Conservation (phyloP, 2,113 vertebrate genomes). For the Toxostoma redivivum region DNA sequence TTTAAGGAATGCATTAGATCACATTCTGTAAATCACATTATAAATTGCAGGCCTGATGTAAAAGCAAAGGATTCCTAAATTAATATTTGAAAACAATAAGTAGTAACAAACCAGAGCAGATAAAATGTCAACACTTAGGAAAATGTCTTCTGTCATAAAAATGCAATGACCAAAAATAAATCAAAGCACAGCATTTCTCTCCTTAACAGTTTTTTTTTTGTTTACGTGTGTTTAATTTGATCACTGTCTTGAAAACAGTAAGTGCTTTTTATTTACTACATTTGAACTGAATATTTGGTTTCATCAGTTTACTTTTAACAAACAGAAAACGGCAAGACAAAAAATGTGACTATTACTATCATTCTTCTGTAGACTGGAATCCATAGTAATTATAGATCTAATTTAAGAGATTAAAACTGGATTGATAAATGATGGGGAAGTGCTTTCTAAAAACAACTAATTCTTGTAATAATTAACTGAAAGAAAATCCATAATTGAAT, state of each 20-base stretch:
- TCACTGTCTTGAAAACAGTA: neutral
- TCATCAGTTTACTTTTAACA: neutral
- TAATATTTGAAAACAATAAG: neutral
- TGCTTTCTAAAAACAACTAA: slow-evolving; percentile 1
- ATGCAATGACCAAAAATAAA: neutral
- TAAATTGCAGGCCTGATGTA: neutral
- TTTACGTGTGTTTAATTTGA: neutral
- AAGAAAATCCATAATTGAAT: slow-evolving; percentile 23
- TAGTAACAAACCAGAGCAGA: neutral
- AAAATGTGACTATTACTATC: neutral
- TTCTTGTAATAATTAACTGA: neutral
- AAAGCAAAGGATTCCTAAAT: neutral
- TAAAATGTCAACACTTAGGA: neutral
- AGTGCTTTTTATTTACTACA: neutral
- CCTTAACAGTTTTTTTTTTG: neutral
- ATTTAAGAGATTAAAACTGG: slow-evolving; percentile 20
- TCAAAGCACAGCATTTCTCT: neutral
- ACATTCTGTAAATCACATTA: neutral
- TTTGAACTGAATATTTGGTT: neutral
- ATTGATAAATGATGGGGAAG: neutral
- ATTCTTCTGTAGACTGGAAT: neutral
- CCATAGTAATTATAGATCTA: neutral
- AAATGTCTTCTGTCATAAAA: neutral
- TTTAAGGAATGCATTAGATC: neutral
- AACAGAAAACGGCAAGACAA: neutral